These are phyloP conservation scores for Cheilosia variabilis DNA, from an alignment of 2,888 invertebrate genomes.

Conservation along the genomic window DNA sequence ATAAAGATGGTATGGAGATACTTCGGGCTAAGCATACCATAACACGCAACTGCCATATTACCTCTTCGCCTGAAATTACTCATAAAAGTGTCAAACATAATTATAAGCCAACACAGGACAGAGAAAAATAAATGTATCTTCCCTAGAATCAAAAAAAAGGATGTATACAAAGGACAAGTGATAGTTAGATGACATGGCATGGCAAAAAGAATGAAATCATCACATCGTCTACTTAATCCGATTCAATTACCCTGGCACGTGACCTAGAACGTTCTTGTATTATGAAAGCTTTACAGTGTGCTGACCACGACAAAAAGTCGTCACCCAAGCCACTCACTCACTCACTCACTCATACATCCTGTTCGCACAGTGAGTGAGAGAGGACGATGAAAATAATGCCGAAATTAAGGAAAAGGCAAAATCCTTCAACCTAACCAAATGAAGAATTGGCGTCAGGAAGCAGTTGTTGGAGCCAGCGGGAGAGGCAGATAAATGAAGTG, in stretches of 20 bases:
- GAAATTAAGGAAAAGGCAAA: constrained; percentile 22
- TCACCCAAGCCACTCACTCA: constrained; percentile 1
- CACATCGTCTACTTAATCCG: constrained; percentile 61
- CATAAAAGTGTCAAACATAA: constrained; percentile 54
- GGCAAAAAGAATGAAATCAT: constrained; percentile 52
- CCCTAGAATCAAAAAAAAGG: constrained; percentile 33
- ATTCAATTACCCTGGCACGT: constrained; percentile 58
- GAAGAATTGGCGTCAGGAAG: constrained; percentile 35
- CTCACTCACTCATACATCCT: constrained; percentile 6
- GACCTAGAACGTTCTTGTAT: constrained; percentile 35
- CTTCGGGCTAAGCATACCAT: constrained; percentile 25
- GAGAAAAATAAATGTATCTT: constrained; percentile 15
- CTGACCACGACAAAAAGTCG: constrained; percentile 35
- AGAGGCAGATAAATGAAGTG: constrained; percentile 56
- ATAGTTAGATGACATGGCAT: constrained; percentile 20
- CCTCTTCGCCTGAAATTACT: constrained; percentile 27
- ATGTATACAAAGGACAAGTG: constrained; percentile 34
- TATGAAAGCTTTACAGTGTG: constrained; percentile 17
- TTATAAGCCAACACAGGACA: constrained; percentile 3
- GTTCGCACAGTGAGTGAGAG: no score
- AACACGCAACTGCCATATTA: constrained; percentile 41
- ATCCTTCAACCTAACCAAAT: constrained; percentile 29
- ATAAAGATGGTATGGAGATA: constrained; percentile 27
- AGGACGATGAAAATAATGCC: constrained; percentile 2
- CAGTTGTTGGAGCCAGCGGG: constrained; percentile 13